Percentiles rank a stretch among this genome's conserved stretches.
These are phyloP conservation scores for Mellivora capensis DNA, from an alignment of 2,113 vertebrate species.

Conservation along the genomic window DNA sequence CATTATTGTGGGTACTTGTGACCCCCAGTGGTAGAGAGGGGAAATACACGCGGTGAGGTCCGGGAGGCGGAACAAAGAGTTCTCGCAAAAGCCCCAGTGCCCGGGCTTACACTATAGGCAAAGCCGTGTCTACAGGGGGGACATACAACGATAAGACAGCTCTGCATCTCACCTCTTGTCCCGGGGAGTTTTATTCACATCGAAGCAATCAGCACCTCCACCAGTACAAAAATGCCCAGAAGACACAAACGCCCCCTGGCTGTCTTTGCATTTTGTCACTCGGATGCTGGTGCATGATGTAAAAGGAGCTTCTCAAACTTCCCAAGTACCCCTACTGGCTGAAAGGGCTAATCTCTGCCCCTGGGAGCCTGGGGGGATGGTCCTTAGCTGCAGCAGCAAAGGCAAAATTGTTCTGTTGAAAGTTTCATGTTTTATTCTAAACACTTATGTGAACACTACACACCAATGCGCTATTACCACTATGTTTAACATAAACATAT, in stretches of 20 bases:
- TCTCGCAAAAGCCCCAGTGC: accelerated
- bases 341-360: too few species aligned
- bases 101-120: too few species aligned
- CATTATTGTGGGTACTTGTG: slow-evolving; percentile 15
- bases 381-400: background rate
- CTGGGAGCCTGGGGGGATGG: background rate
- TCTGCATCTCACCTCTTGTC: background rate
- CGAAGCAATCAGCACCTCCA: background rate
- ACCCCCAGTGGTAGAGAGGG: slow-evolving; percentile 49
- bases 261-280: background rate
- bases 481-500: background rate
- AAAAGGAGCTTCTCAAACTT: background rate
- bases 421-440: background rate
- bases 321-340: too few species aligned
- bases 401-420: background rate
- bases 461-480: background rate
- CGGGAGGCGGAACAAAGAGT: background rate
- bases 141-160: background rate
- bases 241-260: background rate
- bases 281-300: background rate
- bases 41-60: background rate
- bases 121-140: background rate
- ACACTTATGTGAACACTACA: background rate
- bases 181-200: background rate
- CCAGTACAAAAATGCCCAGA: background rate